Percentiles rank a stretch among this genome's conserved stretches.
Evolutionary conservation across 2,888 invertebrate genomes (phyloP).

Genomic region (Dichetophora obliterata): DNA sequence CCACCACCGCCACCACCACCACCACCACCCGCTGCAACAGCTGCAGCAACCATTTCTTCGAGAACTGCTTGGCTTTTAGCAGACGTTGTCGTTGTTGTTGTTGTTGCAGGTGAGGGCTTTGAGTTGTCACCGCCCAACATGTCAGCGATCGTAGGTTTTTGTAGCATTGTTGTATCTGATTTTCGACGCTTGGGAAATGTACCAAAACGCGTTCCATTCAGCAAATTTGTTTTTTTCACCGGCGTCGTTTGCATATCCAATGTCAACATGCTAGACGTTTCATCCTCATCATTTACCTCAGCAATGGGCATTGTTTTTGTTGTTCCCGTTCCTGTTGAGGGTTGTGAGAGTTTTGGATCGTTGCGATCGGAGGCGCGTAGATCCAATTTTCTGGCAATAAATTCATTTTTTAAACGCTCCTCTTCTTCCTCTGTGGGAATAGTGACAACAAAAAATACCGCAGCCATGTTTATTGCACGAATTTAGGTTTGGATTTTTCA

Average conservation of each 20-base stretch:
- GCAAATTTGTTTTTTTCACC: neutral
- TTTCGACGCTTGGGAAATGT: slow-evolving; percentile 49
- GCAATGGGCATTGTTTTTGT: slow-evolving; percentile 19
- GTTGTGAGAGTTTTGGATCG: slow-evolving; percentile 36
- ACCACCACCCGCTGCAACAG: neutral
- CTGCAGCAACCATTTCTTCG: slow-evolving; percentile 25
- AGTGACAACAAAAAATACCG: slow-evolving; percentile 74
- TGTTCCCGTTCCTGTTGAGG: slow-evolving; percentile 36
- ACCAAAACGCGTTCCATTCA: slow-evolving; percentile 32
- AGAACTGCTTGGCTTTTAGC: slow-evolving; percentile 16
- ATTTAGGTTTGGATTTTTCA: neutral
- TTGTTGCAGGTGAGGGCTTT: neutral
- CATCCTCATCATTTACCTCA: slow-evolving; percentile 25
- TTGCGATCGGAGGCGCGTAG: slow-evolving; percentile 39
- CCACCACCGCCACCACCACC: neutral
- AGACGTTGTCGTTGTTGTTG: neutral
- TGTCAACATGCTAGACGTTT: slow-evolving; percentile 38
- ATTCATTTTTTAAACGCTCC: slow-evolving; percentile 55
- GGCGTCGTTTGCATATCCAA: slow-evolving; percentile 29
- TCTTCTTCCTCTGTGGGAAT: slow-evolving; percentile 73
- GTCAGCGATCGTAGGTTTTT: neutral
- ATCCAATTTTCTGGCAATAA: slow-evolving; percentile 44
- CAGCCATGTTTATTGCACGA: slow-evolving; percentile 70
- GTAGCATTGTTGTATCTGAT: slow-evolving; percentile 31
- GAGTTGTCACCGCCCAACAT: slow-evolving; percentile 2